These are phyloP conservation scores for Enteromius mattozi DNA, from an alignment of 2,797 vertebrate genomes.

Conservation along the genomic window DNA sequence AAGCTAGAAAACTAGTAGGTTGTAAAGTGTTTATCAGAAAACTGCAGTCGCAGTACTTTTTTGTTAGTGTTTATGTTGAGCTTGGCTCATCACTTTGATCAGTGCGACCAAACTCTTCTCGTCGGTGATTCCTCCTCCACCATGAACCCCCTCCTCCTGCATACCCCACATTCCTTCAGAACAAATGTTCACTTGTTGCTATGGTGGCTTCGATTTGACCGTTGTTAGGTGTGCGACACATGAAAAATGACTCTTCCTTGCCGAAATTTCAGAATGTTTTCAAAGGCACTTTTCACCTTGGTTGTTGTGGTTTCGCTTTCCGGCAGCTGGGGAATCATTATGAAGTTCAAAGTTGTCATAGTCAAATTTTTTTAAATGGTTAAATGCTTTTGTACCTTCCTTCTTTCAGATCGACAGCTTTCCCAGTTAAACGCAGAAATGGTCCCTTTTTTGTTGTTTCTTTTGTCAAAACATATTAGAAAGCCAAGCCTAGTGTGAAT, in stretches of 20 bases:
- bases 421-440: background rate
- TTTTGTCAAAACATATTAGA: constrained; percentile 25
- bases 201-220: constrained; percentile 82
- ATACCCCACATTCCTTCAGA: constrained; percentile 89
- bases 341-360: constrained; percentile 17
- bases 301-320: background rate
- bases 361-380: constrained; percentile 15
- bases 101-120: constrained; percentile 62
- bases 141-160: constrained; percentile 74
- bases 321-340: background rate
- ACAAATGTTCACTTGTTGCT: constrained; percentile 94
- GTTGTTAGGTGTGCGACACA: constrained; percentile 73
- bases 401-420: background rate
- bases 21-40: constrained; percentile 21
- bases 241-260: constrained; percentile 31
- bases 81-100: constrained; percentile 72
- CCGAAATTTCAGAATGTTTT: background rate
- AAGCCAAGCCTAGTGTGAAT: constrained; percentile 1
- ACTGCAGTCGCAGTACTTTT: background rate
- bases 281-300: background rate
- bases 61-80: background rate
- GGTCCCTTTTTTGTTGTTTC: constrained; percentile 8
- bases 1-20: background rate
- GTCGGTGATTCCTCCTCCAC: constrained; percentile 21
- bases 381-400: constrained; percentile 2